Percentiles rank a stretch among this genome's conserved stretches.
Evolutionary conservation across 2,888 invertebrate species (phyloP).

Genomic region (Limnephilus lunatus): DNA sequence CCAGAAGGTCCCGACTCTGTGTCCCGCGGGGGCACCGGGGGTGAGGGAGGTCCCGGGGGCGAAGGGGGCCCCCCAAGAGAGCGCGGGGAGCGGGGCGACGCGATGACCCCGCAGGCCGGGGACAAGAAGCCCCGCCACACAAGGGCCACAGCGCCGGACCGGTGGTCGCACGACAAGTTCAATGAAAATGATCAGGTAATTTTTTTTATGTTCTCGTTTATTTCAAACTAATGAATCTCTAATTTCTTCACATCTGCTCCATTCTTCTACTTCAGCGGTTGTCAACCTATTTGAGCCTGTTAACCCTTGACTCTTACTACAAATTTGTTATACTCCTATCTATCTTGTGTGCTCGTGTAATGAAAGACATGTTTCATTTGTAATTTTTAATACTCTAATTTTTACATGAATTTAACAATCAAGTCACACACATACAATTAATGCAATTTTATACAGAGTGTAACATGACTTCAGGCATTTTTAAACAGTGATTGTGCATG

Average conservation of each 20-base stretch:
- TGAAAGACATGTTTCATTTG: no score
- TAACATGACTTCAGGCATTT: no score
- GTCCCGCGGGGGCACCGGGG: conserved; percentile 70
- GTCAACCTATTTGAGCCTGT: no score
- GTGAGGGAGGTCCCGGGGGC: conserved; percentile 63
- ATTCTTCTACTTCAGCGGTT: not conserved
- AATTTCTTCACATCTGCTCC: not conserved
- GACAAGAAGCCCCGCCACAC: conserved; percentile 77
- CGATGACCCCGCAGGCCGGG: conserved; percentile 69
- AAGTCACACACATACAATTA: no score
- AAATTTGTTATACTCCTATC: no score
- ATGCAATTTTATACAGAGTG: no score
- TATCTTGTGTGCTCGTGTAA: no score
- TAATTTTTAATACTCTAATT: no score
- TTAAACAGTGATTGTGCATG: no score
- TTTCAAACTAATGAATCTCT: no score
- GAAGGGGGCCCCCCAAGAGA: conserved; percentile 59
- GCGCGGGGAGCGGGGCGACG: conserved; percentile 59
- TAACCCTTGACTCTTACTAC: no score
- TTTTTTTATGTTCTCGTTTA: not conserved
- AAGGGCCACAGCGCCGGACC: conserved; percentile 78
- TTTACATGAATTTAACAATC: no score
- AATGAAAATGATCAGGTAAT: conserved; percentile 82
- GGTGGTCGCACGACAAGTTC: conserved; percentile 93
- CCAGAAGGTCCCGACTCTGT: conserved; percentile 31